Base-by-base conservation (phyloP, 2,888 invertebrate genomes). In the Eupeodes luniger region DNA sequence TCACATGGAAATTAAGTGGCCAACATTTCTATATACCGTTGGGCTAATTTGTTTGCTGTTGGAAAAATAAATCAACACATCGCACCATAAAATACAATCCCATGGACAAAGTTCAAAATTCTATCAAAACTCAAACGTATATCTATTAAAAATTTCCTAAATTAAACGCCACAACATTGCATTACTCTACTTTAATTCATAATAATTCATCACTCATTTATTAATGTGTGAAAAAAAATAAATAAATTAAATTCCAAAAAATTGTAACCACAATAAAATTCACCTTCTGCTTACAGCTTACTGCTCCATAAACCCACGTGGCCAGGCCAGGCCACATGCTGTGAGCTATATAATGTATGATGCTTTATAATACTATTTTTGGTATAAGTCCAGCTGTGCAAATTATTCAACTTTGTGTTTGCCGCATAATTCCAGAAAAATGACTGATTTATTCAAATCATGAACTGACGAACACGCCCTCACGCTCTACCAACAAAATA, bases 361-460 rank as follows among this genome's bases (percentile, higher is more conserved):
- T 70, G 51, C 44, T 34, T 27, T 10, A 9, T 40, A 27, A 72
- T 47, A 40, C 19, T 9, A 9, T 19, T 44, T 19, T 44, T 16
- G 14, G 27, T 27, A 27, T 11, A 12, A 57, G 11, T 16, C 59
- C 78, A 74, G 16, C 47, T 76, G 62, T 84, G 79, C 44, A 66
- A 75, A 47, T 80, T 80, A 75, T 44, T 76, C 55, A 62, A 77
- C 57, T 72, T 47, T 59, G 62, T 66, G 49, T 81, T 76, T 77
- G 19, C 81, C 75, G 77, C 76, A 64, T 19, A 19, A 16, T 51
- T 40, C 34, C 40, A 47, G 64, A 47, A 70, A 74, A 19, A 62
- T 44, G 74, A 77, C 57, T 74, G 84, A 88, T 84, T 88, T 84
- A 84, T 81, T 80, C 81, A 84, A 88, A 84, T 84, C 81, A 81